phyloP scores from a whole-genome alignment of 1,140 invertebrate species.

The Dreissena rostriformis region DNA sequence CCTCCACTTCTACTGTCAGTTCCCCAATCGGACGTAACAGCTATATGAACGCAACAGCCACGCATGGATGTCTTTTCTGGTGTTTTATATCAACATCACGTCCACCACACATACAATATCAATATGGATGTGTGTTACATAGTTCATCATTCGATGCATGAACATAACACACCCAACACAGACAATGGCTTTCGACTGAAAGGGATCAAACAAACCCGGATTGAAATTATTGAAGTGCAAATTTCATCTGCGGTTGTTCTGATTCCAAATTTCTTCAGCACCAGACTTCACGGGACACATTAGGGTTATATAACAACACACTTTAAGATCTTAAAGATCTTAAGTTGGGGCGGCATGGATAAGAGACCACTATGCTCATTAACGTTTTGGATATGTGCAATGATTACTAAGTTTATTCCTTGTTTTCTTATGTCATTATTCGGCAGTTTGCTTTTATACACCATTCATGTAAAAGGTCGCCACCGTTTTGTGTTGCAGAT shows the following conservation, averaged over 20 bases:
- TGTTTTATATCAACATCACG: conserved; percentile 85
- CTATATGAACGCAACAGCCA: conserved; percentile 54
- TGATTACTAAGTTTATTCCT: conserved; percentile 80
- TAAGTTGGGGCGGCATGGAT: conserved; percentile 74
- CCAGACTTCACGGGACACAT: conserved; percentile 47
- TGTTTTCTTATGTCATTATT: conserved; percentile 82
- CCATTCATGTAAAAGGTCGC: conserved; percentile 65
- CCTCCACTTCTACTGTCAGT: conserved; percentile 83
- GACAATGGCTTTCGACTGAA: conserved; percentile 91
- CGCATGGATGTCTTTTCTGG: conserved; percentile 73
- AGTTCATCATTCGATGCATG: conserved; percentile 96
- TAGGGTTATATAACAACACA: conserved; percentile 54
- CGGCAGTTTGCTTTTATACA: conserved; percentile 82
- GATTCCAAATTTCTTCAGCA: conserved; percentile 86
- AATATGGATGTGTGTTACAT: conserved; percentile 94
- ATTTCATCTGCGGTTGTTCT: conserved; percentile 88
- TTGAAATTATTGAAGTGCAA: conserved; percentile 88
- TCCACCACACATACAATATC: conserved; percentile 95
- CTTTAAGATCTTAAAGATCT: conserved; percentile 74
- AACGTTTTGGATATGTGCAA: conserved; percentile 74
- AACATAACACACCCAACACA: conserved; percentile 87
- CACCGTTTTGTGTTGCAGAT: conserved; percentile 27
- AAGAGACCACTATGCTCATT: conserved; percentile 60
- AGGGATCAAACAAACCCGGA: conserved; percentile 84
- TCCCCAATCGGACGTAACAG: conserved; percentile 80